These are phyloP conservation scores for Avahi laniger DNA, from an alignment of 2,797 vertebrate species.

Conservation along the genomic window DNA sequence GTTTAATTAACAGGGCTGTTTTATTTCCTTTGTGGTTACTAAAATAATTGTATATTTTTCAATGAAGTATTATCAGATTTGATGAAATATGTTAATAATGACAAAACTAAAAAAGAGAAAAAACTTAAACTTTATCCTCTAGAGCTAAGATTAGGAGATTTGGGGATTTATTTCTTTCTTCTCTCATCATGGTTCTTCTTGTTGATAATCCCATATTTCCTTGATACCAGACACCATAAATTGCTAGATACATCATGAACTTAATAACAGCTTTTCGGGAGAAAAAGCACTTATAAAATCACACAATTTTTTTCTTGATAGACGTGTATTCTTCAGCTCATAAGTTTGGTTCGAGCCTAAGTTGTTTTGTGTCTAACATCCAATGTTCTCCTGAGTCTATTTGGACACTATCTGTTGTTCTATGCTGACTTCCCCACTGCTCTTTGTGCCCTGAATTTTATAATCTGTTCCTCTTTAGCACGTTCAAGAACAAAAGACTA, in stretches of 20 bases:
- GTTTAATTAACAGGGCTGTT: background rate
- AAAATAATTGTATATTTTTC: constrained; percentile 27
- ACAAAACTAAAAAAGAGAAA: background rate
- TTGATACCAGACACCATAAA: background rate
- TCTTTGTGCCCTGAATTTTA: background rate
- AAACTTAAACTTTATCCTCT: background rate
- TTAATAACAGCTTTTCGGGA: constrained; percentile 46
- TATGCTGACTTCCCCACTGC: background rate
- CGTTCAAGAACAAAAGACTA: background rate
- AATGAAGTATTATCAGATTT: background rate
- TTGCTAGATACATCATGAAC: background rate
- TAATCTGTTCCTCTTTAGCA: background rate
- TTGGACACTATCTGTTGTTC: background rate
- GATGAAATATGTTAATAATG: background rate
- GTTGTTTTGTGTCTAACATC: background rate
- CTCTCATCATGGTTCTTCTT: background rate
- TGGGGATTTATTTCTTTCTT: background rate
- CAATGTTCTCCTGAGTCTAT: background rate
- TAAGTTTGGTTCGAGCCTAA: background rate
- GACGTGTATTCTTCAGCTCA: background rate
- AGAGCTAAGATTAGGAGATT: background rate
- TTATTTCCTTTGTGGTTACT: background rate
- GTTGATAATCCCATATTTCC: constrained; percentile 9
- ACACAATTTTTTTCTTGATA: background rate
- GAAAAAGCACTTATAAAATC: background rate